Evolutionary conservation across 23 tunicate species (phyloP), one percentile per base, ranked within the genome.

Genomic region (Phallusia fumigata): DNA sequence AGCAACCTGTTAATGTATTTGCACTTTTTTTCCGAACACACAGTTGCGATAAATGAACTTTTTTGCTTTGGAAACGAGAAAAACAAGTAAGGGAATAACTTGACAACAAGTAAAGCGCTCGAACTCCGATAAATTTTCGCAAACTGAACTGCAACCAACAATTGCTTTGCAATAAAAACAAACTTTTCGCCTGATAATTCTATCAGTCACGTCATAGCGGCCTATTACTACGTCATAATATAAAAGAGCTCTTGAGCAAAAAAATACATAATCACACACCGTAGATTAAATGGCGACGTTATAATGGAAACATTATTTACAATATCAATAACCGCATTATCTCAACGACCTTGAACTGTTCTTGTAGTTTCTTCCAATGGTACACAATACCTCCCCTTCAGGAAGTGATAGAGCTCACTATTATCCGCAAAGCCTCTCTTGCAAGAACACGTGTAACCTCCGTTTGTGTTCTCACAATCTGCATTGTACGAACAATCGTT

Each of bases 181-280:
- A 58, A 58, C 69, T 24, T 58, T 58, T 58, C 69, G 69, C 69
- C 69, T 58, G 69, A 58, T 58, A 58, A 58, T 58, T 11, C 69
- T 58, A 58, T 58, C 69, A 58, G 69, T 58, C 69, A 58, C 69
- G 69, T 58, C 69, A 58, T 58, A 58, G 69, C 69, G 69, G 28
- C 69, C 69, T 58, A 58, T 58, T 58, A 58, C 28, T 58, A 58
- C 69, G 69, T 58, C 69, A 58, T 21, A 21, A 58, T 58, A 58
- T 58, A 58, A 58, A 58, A 58, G 69, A 24, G 11, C 69, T 24
- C 69, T 58, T 58, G 69, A 58, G 69, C 69, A 58, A 58, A 58
- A 11, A 58, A 58, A 58, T 24, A 58, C 69, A 58, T 21, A 3
- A 58, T 16, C 13, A 58, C 69, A 58, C 69, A 58, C 69, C 69